Base-by-base conservation (phyloP, 2,797 vertebrate genomes). In the Stomatorhinus walkeri region DNA sequence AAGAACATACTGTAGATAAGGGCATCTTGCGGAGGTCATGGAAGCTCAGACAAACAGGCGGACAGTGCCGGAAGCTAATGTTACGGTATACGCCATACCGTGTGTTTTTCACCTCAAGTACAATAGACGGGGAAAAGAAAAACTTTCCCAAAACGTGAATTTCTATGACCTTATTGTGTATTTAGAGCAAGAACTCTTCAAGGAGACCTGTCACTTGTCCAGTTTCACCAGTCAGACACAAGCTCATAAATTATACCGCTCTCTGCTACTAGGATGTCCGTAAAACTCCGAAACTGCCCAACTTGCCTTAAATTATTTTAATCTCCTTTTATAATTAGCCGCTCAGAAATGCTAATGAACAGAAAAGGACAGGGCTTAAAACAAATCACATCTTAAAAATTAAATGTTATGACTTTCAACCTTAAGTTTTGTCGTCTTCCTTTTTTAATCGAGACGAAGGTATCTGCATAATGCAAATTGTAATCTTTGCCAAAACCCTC, bases 391-490 rank as follows among this genome's bases (percentile, higher is more conserved):
- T 51, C 14, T 68, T 51, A 56, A 89, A 49, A 61, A 61, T 68
- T 12, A 85, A 48, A 48, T 68, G 76, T 84, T 83, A 59, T 49
- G 56, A 85, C 79, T 85, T 88, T 59, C 88, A 59, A 46, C 28
- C 48, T 83, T 48, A 19, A 81, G n/a, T 59, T 56, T 14, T 40
- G 4, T 14, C 54, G 49, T 84, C 49, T 46, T 49, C 14, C 4
- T 24, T 32, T 24, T 88, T 59, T 2, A 22, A 22, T 61, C 24
- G 43, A 40, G 54, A 64, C 43, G 32, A 85, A 88, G 56, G 88
- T 28, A 61, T 16, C 87, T 79, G 88, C 32, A 79, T 88, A 52
- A 88, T 76, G 76, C 79, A 61, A 59, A 64, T 59, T 56, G 49
- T 40, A 56, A 56, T 86, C 85, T 86, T 56, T 54, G 52, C 56